phyloP scores from a whole-genome alignment of 2,888 invertebrate genomes.

The Ormyrus rosae region DNA sequence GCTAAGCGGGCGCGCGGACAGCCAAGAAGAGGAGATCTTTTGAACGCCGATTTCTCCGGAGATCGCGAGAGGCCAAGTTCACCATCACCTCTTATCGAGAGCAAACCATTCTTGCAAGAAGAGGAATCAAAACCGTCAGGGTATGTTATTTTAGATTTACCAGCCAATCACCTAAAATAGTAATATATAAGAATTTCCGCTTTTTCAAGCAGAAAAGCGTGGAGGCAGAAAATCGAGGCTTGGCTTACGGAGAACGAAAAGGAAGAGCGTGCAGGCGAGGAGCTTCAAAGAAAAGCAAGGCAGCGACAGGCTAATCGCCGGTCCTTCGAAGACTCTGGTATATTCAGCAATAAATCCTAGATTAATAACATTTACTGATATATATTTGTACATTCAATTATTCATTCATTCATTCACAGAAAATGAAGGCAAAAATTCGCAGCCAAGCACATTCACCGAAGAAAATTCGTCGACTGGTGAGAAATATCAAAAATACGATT shows the following conservation, averaged over 20 bases:
- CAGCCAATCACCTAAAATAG: not conserved
- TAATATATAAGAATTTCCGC: not conserved
- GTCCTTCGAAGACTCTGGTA: constrained; percentile 91
- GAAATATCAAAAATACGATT: constrained; percentile 80
- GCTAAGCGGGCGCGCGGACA: constrained; percentile 87
- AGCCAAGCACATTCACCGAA: constrained; percentile 86
- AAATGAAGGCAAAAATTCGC: constrained; percentile 84
- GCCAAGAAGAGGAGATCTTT: constrained; percentile 86
- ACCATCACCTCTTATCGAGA: constrained; percentile 81
- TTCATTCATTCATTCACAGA: constrained; percentile 76
- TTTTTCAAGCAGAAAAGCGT: constrained; percentile 81
- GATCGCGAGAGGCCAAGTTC: constrained; percentile 86
- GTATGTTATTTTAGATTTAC: constrained; percentile 68
- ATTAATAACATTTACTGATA: not conserved
- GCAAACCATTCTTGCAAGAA: constrained; percentile 77
- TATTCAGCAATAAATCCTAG: not conserved
- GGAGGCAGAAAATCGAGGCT: constrained; percentile 93
- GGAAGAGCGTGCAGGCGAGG: constrained; percentile 85
- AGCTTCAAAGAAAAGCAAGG: constrained; percentile 81
- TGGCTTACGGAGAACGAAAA: constrained; percentile 93
- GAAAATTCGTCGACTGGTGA: constrained; percentile 78
- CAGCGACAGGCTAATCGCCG: constrained; percentile 84
- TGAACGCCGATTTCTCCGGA: constrained; percentile 84
- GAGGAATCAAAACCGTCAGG: constrained; percentile 80
- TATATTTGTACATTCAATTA: not conserved